Base-by-base conservation (phyloP, 2,888 invertebrate genomes). In the Abrostola tripartita region DNA sequence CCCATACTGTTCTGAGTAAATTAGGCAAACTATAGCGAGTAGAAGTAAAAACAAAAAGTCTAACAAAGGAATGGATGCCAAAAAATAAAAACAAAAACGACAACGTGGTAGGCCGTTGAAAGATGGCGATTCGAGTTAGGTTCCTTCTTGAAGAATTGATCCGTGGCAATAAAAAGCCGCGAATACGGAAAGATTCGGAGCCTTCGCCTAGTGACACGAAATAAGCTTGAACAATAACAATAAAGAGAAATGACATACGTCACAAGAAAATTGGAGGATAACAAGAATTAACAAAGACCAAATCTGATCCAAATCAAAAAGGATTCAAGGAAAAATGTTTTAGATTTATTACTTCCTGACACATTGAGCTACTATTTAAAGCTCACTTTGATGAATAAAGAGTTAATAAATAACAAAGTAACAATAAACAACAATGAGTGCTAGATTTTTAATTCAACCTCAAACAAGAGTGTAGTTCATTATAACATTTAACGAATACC, bases 401-500 rank as follows among this genome's bases (percentile, higher is more conserved):
- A 4, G 12, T 8, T 44, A 1, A 14, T 14, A 12, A 7, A 14
- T 14, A 44, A 44, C 44, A 12, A 12, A 12, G 12, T 5, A 14
- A 7, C 7, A 1, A 44, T 14, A 8, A 47, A 47, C 14, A 24
- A n/a, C n/a, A 47, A 47, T 24, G 8, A 44, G 7, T 5, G 7
- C 24, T 8, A 14, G 44, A 24, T 14, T 5, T 12, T 12, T 47
- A 47, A 47, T 8, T 47, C 9, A 24, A 47, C 9, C 9, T 24
- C 9, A 44, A 8, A 7, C 14, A 44, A 44, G 12, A 44, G 7
- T 14, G 44, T 24, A 44, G 14, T 47, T 10, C 6, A 54, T 55
- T 53, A 47, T 38, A 55, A 10, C 51, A 53, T 36, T 62, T 11
- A 62, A 49, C 56, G 36, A 50, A 52, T 49, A 49, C 38, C 9